Evolutionary conservation across 2,888 invertebrate genomes (phyloP), one percentile per base, ranked within the genome.

Genomic region (Xylophagus ater): DNA sequence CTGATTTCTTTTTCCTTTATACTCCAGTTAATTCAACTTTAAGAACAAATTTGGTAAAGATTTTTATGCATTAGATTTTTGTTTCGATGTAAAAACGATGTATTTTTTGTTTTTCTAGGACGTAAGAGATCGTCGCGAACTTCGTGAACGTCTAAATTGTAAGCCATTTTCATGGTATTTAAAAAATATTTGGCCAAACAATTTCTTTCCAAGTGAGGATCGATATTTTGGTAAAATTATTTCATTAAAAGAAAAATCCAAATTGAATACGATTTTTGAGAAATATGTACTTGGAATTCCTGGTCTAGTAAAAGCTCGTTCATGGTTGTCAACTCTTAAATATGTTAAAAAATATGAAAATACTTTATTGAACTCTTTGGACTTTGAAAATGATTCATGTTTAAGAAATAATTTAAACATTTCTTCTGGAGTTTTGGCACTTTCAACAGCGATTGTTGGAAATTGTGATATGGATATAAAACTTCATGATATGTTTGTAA

Each of bases 131-230:
- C 68, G 97, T 37, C 51, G 83, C 10, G 73, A 74, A 18, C 62
- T 96, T 26, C 69, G 81, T 2, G 70, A 81, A 45, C 72, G 69
- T 47, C 67, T 93, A 24, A 66, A 81, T 13, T 94, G 94, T 60
- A 85, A 89, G 63, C 76, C 74, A 49, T 96, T 96, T 55, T 73
- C 78, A 36, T 96, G 96, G 96, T 98, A 93, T 62, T 69, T 98
- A 50, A 78, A 87, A 38, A 87, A 86, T 53, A 76, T 98, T 17
- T 98, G 96, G 89, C 93, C 93, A 0, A 86, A 94, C 56, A 85
- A 97, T 57, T 97, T 94, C 60, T 85, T 97, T 54, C 97, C 97
- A 0, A 81, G 77, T 19, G 73, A 81, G 2, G 80, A 83, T 49
- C 72, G 87, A 47, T 88, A 89, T 67, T 89, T 97, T 57, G 97